These are phyloP conservation scores for Polyommatus iphigenia DNA, from an alignment of 2,888 invertebrate species.

Conservation along the genomic window DNA sequence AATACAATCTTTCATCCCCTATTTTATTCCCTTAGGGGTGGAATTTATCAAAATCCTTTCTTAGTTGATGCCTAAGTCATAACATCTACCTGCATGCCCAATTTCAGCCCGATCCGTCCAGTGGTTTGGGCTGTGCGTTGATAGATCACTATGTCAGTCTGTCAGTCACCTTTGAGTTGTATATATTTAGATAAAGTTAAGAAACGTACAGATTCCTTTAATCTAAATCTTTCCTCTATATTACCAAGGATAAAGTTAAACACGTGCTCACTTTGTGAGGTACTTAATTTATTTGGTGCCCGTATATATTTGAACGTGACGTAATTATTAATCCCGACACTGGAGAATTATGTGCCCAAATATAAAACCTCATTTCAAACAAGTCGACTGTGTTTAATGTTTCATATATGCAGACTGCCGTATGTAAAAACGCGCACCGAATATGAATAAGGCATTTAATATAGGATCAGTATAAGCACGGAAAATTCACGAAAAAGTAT, in stretches of 20 bases:
- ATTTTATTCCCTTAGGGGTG: too few species aligned
- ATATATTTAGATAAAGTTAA: too few species aligned
- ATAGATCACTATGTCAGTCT: too few species aligned
- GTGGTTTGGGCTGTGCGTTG: too few species aligned
- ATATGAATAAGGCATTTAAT: conserved; percentile 16
- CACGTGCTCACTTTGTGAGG: conserved; percentile 13
- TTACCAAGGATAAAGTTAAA: background rate
- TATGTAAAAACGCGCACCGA: conserved; percentile 19
- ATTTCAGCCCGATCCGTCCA: too few species aligned
- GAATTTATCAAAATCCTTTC: too few species aligned
- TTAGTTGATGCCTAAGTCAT: too few species aligned
- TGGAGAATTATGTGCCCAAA: conserved; percentile 22
- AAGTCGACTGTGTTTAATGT: conserved; percentile 24
- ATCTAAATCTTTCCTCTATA: background rate
- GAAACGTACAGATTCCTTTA: background rate
- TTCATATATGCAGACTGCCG: conserved; percentile 7
- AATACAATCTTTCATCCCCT: too few species aligned
- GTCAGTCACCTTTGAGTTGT: too few species aligned
- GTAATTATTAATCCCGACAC: conserved; percentile 21
- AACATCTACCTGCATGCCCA: too few species aligned
- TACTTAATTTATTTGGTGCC: conserved; percentile 20
- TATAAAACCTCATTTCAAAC: conserved; percentile 29
- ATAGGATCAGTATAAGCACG: background rate
- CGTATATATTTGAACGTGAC: conserved; percentile 23
- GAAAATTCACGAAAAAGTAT: background rate